A percentile compares a stretch with the other conserved stretches of the same genome.
phyloP scores from a whole-genome alignment of 2,888 invertebrate genomes.

The Caenorhabditis parvicauda region DNA sequence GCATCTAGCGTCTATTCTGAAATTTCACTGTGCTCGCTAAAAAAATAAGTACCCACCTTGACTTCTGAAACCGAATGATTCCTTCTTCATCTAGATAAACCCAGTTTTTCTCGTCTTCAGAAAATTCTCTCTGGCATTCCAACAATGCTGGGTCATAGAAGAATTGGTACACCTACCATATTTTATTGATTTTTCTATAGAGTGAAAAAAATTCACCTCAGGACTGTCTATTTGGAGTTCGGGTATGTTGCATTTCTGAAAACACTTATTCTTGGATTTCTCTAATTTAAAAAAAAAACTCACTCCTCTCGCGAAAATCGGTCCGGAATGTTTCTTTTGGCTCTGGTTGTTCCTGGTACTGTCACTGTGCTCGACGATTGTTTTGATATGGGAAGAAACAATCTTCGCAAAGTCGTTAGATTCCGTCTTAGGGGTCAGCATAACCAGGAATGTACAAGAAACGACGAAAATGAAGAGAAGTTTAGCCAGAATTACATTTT shows the following conservation, averaged over 20 bases:
- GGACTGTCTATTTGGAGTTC: slow-evolving; percentile 50
- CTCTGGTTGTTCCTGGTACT: slow-evolving; percentile 2
- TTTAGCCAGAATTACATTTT: too few species aligned
- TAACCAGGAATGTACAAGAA: too few species aligned
- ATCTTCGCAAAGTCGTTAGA: too few species aligned
- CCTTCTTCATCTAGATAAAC: slow-evolving; percentile 45
- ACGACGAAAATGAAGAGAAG: too few species aligned
- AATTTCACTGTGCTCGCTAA: slow-evolving; percentile 12
- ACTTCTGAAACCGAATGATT: slow-evolving; percentile 35
- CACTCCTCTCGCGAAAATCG: neutral
- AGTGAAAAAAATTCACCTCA: slow-evolving; percentile 47
- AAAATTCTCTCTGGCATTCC: slow-evolving; percentile 24
- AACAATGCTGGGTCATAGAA: slow-evolving; percentile 41
- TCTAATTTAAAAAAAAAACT: too few species aligned
- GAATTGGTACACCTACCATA: too few species aligned
- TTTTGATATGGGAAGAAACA: slow-evolving; percentile 15
- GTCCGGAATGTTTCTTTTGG: too few species aligned
- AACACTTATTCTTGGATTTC: too few species aligned
- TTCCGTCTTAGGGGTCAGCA: too few species aligned
- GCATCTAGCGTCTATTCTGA: slow-evolving; percentile 27
- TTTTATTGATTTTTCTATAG: too few species aligned
- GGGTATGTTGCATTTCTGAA: slow-evolving; percentile 52
- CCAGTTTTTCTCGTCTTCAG: slow-evolving; percentile 44
- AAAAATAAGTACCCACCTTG: neutral
- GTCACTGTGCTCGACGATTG: slow-evolving; percentile 18